Evolutionary conservation across 1,140 invertebrate species (phyloP).

Genomic region (Zophobas atratus): DNA sequence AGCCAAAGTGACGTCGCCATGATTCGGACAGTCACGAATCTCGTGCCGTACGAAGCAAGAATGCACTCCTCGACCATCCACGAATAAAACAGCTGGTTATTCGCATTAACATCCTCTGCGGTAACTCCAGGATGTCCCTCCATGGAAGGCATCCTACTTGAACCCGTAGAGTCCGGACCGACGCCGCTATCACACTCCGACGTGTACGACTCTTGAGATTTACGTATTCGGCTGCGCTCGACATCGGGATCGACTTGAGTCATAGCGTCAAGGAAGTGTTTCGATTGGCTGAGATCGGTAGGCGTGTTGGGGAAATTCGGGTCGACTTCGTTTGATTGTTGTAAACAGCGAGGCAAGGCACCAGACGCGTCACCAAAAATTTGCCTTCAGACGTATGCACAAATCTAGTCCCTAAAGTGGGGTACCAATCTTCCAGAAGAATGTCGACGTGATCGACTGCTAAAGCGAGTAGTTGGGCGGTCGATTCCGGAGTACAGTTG

Average conservation of each 20-base stretch:
- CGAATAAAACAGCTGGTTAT: conserved; percentile 70
- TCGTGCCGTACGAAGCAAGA: conserved; percentile 84
- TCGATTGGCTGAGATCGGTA: conserved; percentile 18
- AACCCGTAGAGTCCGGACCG: conserved; percentile 79
- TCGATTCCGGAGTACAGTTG: conserved; percentile 75
- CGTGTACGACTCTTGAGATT: conserved; percentile 81
- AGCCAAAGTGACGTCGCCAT: conserved; percentile 80
- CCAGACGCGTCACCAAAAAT: conserved; percentile 94
- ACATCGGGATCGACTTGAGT: conserved; percentile 59
- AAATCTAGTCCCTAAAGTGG: conserved; percentile 91
- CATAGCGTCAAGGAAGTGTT: conserved; percentile 55
- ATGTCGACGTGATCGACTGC: conserved; percentile 98
- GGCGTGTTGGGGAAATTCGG: conserved; percentile 49
- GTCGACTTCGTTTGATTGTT: conserved; percentile 57
- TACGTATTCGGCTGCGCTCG: conserved; percentile 66
- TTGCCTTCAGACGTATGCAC: conserved; percentile 97
- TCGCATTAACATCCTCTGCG: conserved; percentile 51
- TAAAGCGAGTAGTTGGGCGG: conserved; percentile 90
- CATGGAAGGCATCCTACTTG: conserved; percentile 85
- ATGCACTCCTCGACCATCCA: conserved; percentile 98
- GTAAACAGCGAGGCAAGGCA: conserved; percentile 92
- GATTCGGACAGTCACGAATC: conserved; percentile 81
- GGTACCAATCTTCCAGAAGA: conserved; percentile 98
- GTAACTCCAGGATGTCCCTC: conserved; percentile 78
- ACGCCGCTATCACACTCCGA: conserved; percentile 87